These are phyloP conservation scores for Limonius californicus DNA, from an alignment of 1,140 invertebrate genomes.

Conservation along the genomic window DNA sequence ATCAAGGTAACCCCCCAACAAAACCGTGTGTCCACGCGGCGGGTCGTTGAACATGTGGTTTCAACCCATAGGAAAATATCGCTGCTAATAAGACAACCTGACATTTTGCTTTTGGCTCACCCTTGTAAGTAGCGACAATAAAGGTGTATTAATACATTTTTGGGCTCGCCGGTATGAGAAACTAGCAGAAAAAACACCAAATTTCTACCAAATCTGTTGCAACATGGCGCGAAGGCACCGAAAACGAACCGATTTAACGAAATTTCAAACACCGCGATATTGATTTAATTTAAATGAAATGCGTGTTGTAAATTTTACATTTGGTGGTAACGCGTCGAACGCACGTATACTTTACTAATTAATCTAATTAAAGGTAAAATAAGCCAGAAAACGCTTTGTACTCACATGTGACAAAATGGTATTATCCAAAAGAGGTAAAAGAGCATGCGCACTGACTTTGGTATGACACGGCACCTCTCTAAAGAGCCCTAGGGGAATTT, in stretches of 20 bases:
- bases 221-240: slow-evolving; percentile 44
- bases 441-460: slow-evolving; percentile 45
- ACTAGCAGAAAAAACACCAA: slow-evolving; percentile 18
- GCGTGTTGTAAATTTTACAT: too few relatives aligned
- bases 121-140: too few relatives aligned
- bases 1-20: too few relatives aligned
- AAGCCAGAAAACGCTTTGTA: slow-evolving; percentile 33
- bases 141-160: neutral
- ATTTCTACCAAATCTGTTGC: slow-evolving; percentile 29
- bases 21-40: neutral
- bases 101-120: neutral
- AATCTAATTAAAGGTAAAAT: slow-evolving; percentile 22
- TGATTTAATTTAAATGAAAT: neutral
- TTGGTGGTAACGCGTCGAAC: neutral
- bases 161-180: slow-evolving; percentile 10
- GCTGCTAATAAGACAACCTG: neutral
- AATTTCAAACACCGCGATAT: neutral
- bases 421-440: slow-evolving; percentile 53
- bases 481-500: too few relatives aligned
- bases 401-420: slow-evolving; percentile 64
- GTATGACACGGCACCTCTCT: slow-evolving; percentile 5
- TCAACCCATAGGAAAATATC: neutral
- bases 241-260: slow-evolving; percentile 23
- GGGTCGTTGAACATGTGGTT: slow-evolving; percentile 1
- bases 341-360: slow-evolving; percentile 6